These are phyloP conservation scores for Liposcelis brunnea DNA, from an alignment of 2,888 invertebrate genomes.

Conservation along the genomic window DNA sequence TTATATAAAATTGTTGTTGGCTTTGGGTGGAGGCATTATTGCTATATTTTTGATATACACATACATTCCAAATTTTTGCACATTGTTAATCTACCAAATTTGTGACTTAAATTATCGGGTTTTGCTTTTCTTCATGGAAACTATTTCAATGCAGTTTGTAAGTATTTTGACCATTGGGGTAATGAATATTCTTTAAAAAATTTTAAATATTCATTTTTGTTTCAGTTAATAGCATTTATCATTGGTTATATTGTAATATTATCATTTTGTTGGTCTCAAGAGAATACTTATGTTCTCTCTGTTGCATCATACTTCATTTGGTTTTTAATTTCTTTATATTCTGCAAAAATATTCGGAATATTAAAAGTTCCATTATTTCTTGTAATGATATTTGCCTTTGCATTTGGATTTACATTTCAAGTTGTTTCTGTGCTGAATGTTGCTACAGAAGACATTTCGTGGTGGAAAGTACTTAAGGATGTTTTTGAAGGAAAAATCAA, in stretches of 20 bases:
- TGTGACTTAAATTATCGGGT: slow-evolving; percentile 18
- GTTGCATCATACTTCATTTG: slow-evolving; percentile 54
- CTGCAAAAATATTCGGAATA: slow-evolving; percentile 56
- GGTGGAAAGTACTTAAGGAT: slow-evolving; percentile 24
- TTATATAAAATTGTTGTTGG: slow-evolving; percentile 42
- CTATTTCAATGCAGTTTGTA: slow-evolving; percentile 24
- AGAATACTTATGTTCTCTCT: slow-evolving; percentile 45
- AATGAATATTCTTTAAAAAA: too few relatives aligned
- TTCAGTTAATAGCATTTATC: slow-evolving; percentile 47
- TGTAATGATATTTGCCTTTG: slow-evolving; percentile 42
- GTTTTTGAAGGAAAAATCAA: too few relatives aligned
- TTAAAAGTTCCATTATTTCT: slow-evolving; percentile 61
- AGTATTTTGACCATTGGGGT: slow-evolving; percentile 28
- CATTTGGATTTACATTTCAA: slow-evolving; percentile 46
- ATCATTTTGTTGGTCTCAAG: slow-evolving; percentile 56
- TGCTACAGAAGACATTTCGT: slow-evolving; percentile 31
- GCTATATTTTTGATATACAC: slow-evolving; percentile 45
- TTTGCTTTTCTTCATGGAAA: slow-evolving; percentile 24
- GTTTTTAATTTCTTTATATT: slow-evolving; percentile 55
- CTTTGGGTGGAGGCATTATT: slow-evolving; percentile 26
- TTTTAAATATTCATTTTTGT: too few relatives aligned
- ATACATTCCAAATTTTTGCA: slow-evolving; percentile 48
- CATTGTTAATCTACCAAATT: slow-evolving; percentile 37
- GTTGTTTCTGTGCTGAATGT: slow-evolving; percentile 31
- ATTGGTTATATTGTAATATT: slow-evolving; percentile 52